Percentiles rank a stretch among this genome's conserved stretches.
Evolutionary conservation across 1,140 invertebrate genomes (phyloP).

Genomic region (Matsumurasca onukii): DNA sequence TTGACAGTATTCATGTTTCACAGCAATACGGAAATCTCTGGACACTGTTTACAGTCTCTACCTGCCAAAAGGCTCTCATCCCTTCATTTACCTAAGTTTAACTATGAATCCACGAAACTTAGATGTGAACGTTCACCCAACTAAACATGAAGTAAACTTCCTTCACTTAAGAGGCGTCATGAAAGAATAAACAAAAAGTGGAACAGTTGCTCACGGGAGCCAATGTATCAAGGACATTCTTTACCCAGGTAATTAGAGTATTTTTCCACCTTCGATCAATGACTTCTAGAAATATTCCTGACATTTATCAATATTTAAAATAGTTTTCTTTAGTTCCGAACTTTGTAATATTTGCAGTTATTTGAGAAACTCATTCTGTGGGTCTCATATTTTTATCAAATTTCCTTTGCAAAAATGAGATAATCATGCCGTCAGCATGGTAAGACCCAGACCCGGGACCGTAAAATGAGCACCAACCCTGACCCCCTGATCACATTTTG

Average conservation of each 20-base stretch:
- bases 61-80: constrained; percentile 84
- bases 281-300: no score
- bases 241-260: constrained; percentile 71
- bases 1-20: constrained; percentile 45
- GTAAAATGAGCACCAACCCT: no score
- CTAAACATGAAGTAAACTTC: constrained; percentile 93
- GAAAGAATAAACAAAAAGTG: constrained; percentile 75
- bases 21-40: constrained; percentile 77
- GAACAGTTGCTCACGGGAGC: constrained; percentile 76
- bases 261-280: no score
- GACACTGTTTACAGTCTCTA: constrained; percentile 86
- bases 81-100: constrained; percentile 90
- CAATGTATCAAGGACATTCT: constrained; percentile 83
- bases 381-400: neutral
- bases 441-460: no score
- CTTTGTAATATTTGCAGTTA: neutral
- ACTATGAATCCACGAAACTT: constrained; percentile 84
- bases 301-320: neutral
- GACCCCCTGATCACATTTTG: no score
- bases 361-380: neutral
- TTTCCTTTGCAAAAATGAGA: neutral
- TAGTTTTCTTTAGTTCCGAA: neutral
- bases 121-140: constrained; percentile 98
- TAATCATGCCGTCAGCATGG: no score
- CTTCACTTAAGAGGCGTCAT: constrained; percentile 90